phyloP scores from a whole-genome alignment of 1,140 invertebrate species.

The Drosophila arizonae region DNA sequence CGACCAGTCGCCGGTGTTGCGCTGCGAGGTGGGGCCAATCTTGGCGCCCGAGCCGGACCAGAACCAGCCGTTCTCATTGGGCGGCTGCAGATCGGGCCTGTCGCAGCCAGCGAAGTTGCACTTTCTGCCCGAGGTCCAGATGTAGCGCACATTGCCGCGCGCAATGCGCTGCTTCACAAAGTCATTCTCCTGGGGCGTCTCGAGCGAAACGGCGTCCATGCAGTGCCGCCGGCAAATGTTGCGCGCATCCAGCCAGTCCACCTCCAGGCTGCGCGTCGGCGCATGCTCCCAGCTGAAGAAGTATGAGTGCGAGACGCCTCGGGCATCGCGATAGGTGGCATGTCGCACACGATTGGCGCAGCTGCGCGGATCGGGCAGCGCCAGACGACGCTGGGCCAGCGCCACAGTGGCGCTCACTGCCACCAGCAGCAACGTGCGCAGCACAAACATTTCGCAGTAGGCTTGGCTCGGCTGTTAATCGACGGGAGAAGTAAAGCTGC shows the following conservation, averaged over 20 bases:
- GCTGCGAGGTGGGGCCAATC: slow-evolving; percentile 93
- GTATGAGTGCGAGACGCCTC: slow-evolving; percentile 93
- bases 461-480: slow-evolving; percentile 18
- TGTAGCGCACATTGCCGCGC: slow-evolving; percentile 89
- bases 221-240: slow-evolving; percentile 96
- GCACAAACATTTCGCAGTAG: slow-evolving; percentile 63
- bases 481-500: slow-evolving; percentile 18
- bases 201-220: slow-evolving; percentile 95
- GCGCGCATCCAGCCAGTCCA: slow-evolving; percentile 94
- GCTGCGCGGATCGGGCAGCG: slow-evolving; percentile 93
- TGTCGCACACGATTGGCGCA: slow-evolving; percentile 94
- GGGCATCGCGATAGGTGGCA: slow-evolving; percentile 92
- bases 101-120: slow-evolving; percentile 96
- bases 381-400: slow-evolving; percentile 91
- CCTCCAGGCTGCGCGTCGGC: slow-evolving; percentile 92
- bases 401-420: slow-evolving; percentile 87
- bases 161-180: slow-evolving; percentile 93
- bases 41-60: slow-evolving; percentile 95
- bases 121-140: slow-evolving; percentile 95
- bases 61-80: slow-evolving; percentile 96
- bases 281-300: slow-evolving; percentile 97
- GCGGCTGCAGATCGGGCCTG: slow-evolving; percentile 92
- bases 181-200: slow-evolving; percentile 95
- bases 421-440: slow-evolving; percentile 84
- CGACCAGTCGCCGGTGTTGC: slow-evolving; percentile 94